Evolutionary conservation across 1,140 invertebrate genomes (phyloP), one percentile per base, ranked within the genome.

Genomic region (Melanaphis sacchari): DNA sequence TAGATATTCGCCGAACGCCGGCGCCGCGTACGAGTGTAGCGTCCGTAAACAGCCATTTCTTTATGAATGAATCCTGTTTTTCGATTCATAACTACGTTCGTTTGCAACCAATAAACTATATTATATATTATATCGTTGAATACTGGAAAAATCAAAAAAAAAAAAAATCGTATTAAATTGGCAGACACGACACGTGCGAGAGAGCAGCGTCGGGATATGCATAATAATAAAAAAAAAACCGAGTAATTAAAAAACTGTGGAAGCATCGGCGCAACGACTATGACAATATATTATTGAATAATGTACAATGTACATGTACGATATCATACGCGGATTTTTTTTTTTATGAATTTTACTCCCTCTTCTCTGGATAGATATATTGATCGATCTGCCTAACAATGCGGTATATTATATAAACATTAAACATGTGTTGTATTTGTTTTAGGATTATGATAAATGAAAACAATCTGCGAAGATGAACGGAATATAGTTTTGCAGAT

Each of bases 31-130:
- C 90, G 90, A 76, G 90, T 31, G 26, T 31, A 24, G 76, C 59
- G 90, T 92, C 9, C 90, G 41, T 38, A 92, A 92, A 36, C 59
- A 46, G 41, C 40, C 59, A 36, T 82, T 43, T 26, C 40, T 76
- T 81, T 38, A 92, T 92, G 90, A 92, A 92, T 92, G 90, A 92
- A 92, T 92, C 76, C 43, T 49, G 90, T 82, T 92, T 92, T 92
- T 38, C 66, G 43, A 92, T 92, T 92, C 38, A 76, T 38, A 91
- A 66, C 40, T 38, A 91, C 26, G 54, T 31, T 31, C 31, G 26
- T n/a, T 76, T 76, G 59, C 59, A 5, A 76, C 31, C 31, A 2
- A 15, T n/a, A 31, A n/a, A 76, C 31, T 43, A 15, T 43, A 26
- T 85, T 85, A 85, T 43, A 76, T 76, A 76, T 11, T 76, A 76